phyloP scores from a whole-genome alignment of 2,888 invertebrate species.

The Eurytoma californica region DNA sequence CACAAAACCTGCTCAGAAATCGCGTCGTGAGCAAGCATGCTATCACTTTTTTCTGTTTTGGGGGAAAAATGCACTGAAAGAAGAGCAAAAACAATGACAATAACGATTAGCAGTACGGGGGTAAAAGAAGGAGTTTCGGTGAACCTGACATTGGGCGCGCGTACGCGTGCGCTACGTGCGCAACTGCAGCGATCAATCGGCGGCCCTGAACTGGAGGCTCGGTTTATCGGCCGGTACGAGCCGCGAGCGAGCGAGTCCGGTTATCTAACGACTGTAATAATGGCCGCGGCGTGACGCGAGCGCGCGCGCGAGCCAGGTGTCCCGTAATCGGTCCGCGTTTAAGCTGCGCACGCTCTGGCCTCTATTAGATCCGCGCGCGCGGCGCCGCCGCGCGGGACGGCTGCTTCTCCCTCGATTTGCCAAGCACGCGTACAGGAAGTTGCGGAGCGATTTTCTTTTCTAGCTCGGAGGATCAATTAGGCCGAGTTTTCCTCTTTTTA shows the following conservation, averaged over 20 bases:
- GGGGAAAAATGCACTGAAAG: too few species aligned
- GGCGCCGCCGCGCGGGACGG: not conserved
- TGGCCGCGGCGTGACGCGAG: slow-evolving; percentile 1
- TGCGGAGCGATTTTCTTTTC: too few species aligned
- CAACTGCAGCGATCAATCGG: slow-evolving; percentile 18
- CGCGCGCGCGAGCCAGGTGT: slow-evolving; percentile 1
- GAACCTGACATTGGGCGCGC: slow-evolving; percentile 20
- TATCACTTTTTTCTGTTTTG: too few species aligned
- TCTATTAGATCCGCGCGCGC: slow-evolving; percentile 5
- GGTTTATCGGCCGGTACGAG: slow-evolving; percentile 21
- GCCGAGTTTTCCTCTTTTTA: too few species aligned
- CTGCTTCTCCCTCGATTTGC: not conserved
- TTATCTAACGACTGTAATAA: slow-evolving; percentile 46
- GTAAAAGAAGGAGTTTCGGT: not conserved
- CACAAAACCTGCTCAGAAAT: too few species aligned
- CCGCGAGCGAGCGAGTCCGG: slow-evolving; percentile 20
- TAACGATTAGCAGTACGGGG: too few species aligned
- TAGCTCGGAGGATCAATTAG: too few species aligned
- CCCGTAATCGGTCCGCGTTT: slow-evolving; percentile 5
- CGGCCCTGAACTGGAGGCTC: slow-evolving; percentile 11
- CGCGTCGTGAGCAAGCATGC: too few species aligned
- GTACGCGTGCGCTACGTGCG: not conserved
- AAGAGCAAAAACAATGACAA: too few species aligned
- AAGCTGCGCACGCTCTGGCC: not conserved
- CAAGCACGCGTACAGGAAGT: not conserved